Evolutionary conservation across 2,888 invertebrate species (phyloP).

Genomic region (Drosophila barbarae): DNA sequence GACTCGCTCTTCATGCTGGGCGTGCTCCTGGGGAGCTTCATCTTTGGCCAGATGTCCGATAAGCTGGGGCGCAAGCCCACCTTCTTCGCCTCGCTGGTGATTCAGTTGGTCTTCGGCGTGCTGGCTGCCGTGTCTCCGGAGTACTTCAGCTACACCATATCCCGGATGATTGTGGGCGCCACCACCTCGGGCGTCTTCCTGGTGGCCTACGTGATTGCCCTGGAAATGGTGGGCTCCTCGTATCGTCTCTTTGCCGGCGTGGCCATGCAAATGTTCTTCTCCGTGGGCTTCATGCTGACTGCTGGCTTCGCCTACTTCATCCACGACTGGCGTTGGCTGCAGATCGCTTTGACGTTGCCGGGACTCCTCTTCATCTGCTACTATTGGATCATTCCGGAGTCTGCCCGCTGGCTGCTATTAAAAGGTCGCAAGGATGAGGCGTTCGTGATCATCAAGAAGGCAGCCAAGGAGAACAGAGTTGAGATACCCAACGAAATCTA

Average conservation of each 20-base stretch:
- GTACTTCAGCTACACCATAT: constrained; percentile 84
- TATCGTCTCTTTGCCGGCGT: constrained; percentile 86
- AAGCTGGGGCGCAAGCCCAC: constrained; percentile 86
- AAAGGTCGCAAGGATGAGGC: constrained; percentile 84
- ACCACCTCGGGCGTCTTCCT: constrained; percentile 89
- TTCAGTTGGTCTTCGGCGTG: constrained; percentile 84
- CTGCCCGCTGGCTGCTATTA: constrained; percentile 86
- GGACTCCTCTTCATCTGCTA: constrained; percentile 85
- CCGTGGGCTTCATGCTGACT: constrained; percentile 85
- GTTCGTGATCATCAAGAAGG: constrained; percentile 82
- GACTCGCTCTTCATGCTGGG: constrained; percentile 85
- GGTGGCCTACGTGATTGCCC: constrained; percentile 89
- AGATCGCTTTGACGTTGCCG: constrained; percentile 86
- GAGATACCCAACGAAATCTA: constrained; percentile 82
- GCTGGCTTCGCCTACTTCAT: constrained; percentile 86
- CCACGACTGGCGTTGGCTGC: constrained; percentile 85
- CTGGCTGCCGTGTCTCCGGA: constrained; percentile 85
- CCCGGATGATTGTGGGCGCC: constrained; percentile 86
- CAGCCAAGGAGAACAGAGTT: constrained; percentile 84
- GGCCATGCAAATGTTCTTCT: constrained; percentile 87
- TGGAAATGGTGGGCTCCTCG: constrained; percentile 86
- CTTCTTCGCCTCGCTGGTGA: constrained; percentile 86
- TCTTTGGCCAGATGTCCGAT: constrained; percentile 87
- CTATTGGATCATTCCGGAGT: constrained; percentile 89
- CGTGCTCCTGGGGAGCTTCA: constrained; percentile 86